These are phyloP conservation scores for Sylvicola cinctus DNA, from an alignment of 2,888 invertebrate species.

Conservation along the genomic window DNA sequence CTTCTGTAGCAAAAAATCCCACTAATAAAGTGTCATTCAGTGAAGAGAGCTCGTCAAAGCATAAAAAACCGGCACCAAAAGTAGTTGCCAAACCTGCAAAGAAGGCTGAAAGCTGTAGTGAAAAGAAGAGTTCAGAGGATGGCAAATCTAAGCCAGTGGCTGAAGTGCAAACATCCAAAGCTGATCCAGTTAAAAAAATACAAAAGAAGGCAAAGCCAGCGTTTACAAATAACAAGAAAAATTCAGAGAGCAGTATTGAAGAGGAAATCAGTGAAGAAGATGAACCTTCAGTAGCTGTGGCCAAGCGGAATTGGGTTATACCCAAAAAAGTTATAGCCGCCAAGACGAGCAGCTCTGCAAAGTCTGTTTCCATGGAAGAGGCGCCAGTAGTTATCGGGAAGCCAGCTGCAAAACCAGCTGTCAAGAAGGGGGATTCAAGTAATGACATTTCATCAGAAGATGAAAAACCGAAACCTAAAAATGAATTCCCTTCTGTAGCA, in stretches of 20 bases:
- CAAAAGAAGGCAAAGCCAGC: too few relatives aligned
- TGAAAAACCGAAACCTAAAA: constrained; percentile 6
- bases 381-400: constrained; percentile 4
- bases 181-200: too few relatives aligned
- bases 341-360: too few relatives aligned
- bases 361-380: too few relatives aligned
- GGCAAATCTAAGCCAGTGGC: constrained; percentile 12
- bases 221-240: too few relatives aligned
- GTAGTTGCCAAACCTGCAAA: constrained; percentile 6
- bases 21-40: constrained; percentile 24
- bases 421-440: constrained; percentile 20
- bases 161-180: constrained; percentile 25
- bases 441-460: constrained; percentile 22
- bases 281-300: too few relatives aligned
- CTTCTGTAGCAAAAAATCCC: too few relatives aligned
- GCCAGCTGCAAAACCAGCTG: constrained; percentile 5
- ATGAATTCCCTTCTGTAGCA: constrained; percentile 9
- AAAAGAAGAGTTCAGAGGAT: constrained; percentile 14
- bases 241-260: too few relatives aligned
- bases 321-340: too few relatives aligned
- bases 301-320: too few relatives aligned
- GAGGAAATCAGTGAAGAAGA: too few relatives aligned
- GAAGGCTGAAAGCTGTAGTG: constrained; percentile 13
- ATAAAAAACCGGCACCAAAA: constrained; percentile 4
- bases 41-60: constrained; percentile 15